Evolutionary conservation across 1,140 invertebrate species (phyloP).

Genomic region (Nebria ingens): DNA sequence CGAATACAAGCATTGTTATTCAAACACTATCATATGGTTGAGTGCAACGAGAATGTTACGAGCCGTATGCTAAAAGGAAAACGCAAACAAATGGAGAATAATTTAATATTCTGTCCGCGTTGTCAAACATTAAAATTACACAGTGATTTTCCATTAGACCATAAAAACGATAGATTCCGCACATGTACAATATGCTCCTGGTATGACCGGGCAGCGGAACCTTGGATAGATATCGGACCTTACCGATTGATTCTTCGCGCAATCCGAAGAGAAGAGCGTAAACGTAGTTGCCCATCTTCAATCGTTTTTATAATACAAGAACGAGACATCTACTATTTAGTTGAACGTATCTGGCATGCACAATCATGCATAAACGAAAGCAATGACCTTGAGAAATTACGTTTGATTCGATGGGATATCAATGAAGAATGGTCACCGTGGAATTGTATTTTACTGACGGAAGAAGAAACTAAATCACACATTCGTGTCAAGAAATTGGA

Average conservation of each 20-base stretch:
- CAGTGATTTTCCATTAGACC: slow-evolving; percentile 37
- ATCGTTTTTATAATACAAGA: slow-evolving; percentile 50
- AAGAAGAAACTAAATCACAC: slow-evolving; percentile 52
- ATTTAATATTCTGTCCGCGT: slow-evolving; percentile 40
- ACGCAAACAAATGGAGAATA: slow-evolving; percentile 38
- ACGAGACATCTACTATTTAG: slow-evolving; percentile 51
- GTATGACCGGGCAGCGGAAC: slow-evolving; percentile 37
- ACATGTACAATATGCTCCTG: slow-evolving; percentile 43
- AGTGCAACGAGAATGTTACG: slow-evolving; percentile 41
- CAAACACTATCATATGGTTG: slow-evolving; percentile 40
- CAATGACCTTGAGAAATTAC: slow-evolving; percentile 43
- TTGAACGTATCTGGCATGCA: slow-evolving; percentile 55
- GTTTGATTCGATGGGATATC: slow-evolving; percentile 46
- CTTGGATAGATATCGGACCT: slow-evolving; percentile 46
- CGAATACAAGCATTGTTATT: slow-evolving; percentile 43
- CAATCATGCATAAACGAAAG: slow-evolving; percentile 52
- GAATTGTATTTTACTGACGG: slow-evolving; percentile 58
- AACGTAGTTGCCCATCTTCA: slow-evolving; percentile 41
- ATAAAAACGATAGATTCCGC: slow-evolving; percentile 33
- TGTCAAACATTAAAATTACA: slow-evolving; percentile 43
- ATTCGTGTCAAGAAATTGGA: slow-evolving; percentile 39
- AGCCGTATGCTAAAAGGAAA: slow-evolving; percentile 38
- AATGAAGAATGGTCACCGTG: slow-evolving; percentile 56
- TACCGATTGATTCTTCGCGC: slow-evolving; percentile 48
- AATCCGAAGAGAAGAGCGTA: slow-evolving; percentile 46